Base-by-base conservation (phyloP, 64 coral and sea anemone species). In the Acropora tenuis region DNA sequence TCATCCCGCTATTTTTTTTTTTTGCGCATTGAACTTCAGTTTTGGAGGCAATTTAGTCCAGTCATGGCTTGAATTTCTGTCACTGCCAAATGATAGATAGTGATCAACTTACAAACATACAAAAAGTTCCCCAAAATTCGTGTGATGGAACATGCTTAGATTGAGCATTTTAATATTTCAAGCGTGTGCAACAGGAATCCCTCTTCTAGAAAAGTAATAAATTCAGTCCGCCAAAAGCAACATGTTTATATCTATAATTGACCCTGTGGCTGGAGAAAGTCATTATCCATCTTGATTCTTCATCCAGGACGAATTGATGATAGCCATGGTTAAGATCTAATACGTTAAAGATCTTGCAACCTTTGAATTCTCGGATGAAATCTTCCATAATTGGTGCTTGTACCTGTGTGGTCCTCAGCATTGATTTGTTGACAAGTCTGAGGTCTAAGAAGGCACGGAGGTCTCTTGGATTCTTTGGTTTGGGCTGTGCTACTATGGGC, bases 361-460 rank as follows among this genome's bases (percentile, higher is more conserved):
- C 71, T 6, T 68, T 74, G 30, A 91, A 83, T 20, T 73, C 17
- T 16, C 6, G 13, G 11, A 82, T 75, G 63, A 91, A 91, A 45
- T 91, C 89, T 30, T 91, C 78, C 0, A 71, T 91, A 13, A 89
- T 89, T 6, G 88, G 76, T 79, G 88, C 88, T 79, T 89, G 88
- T 7, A 83, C 76, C 57, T 92, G 82, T 47, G 6, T 55, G 52
- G 52, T 55, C 5, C 52, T 5, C 10, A 55, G 10, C 52, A 55
- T 55, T 5, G 6, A 55, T 55, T 4, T 55, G 52, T 55, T 55
- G 52, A 55, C 52, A 5, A 55, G 10, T 55, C 52, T 55, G 6
- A 55, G 52, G 10, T 55, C 10, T 5, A 55, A 10, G 52, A 5
- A 55, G 5, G 52, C 52, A 7, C 52, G 52, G 52, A 55, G 5